Base-by-base conservation (phyloP, 2,888 invertebrate genomes). In the Apotomis betuletana region DNA sequence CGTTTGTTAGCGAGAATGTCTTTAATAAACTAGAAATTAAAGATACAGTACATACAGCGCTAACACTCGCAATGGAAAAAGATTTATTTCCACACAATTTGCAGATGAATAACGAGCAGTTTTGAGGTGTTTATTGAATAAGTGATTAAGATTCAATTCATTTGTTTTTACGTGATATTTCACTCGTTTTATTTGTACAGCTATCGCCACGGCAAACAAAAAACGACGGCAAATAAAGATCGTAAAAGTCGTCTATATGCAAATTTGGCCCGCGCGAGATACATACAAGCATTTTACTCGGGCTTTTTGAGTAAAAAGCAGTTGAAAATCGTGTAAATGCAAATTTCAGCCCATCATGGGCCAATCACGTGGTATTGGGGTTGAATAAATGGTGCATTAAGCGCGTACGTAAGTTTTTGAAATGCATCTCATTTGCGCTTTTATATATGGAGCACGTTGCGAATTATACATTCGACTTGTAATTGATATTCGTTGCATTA, bases 221-320 rank as follows among this genome's bases (percentile, higher is more conserved):
- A 57, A 57, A 57, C 38, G 12, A 36, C 27, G 5, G 4, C 12
- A 10, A 63, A 44, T 44, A 64, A 54, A 55, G 44, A 36, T n/a
- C 15, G 41, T 55, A 64, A 54, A 60, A 60, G 59, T 54, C 64
- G 12, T 70, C 38, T 70, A 65, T 46, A 70, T 70, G 70, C 70
- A 65, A 70, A 70, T 70, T 46, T 63, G 8, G 27, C 49, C n/a
- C 52, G 49, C 38, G 49, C 49, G 13, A 49, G 52, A 44, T 54
- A 15, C 52, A 52, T 58, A 46, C 38, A 55, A 36, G 44, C 59
- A 27, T 58, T 58, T 59, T 44, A 64, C 70, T 65, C 38, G 12
- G 55, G n/a, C 55, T 46, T 46, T 55, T 65, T 46, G 46, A 65
- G 57, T 65, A 36, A 65, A 65, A 65, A 55, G 46, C 13, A 5